These are phyloP conservation scores for Peribatodes rhomboidaria DNA, from an alignment of 2,888 invertebrate species.

Conservation along the genomic window DNA sequence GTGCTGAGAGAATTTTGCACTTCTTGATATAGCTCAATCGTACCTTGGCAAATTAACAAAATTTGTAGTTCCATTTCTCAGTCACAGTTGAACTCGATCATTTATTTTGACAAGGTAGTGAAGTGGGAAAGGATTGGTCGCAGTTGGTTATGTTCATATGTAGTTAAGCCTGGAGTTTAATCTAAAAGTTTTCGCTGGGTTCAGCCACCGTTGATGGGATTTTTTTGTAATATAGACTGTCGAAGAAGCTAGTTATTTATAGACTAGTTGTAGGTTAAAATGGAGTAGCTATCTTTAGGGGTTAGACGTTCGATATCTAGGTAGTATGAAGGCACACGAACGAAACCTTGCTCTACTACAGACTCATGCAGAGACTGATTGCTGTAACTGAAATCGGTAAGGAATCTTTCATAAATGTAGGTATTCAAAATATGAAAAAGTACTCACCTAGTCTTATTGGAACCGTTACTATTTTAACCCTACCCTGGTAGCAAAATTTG, in stretches of 20 bases:
- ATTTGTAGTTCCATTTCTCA: neutral
- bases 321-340: too few species aligned
- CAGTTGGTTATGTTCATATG: conserved; percentile 55
- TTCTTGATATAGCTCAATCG: neutral
- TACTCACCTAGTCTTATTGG: too few species aligned
- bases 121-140: conserved; percentile 3
- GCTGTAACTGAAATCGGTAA: too few species aligned
- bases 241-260: too few species aligned
- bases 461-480: too few species aligned
- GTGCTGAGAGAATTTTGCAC: conserved; percentile 52
- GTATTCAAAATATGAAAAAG: too few species aligned
- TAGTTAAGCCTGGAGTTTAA: conserved; percentile 62
- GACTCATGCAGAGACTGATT: too few species aligned
- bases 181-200: conserved; percentile 68
- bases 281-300: conserved; percentile 11
- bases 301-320: neutral
- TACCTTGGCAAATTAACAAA: conserved; percentile 20
- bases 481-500: too few species aligned
- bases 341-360: too few species aligned
- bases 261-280: conserved; percentile 20
- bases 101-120: conserved; percentile 21
- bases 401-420: too few species aligned
- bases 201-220: conserved; percentile 52
- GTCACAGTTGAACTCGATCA: neutral
- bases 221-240: conserved; percentile 47